Conservation (phyloP, 1,140 invertebrate genomes). For the Zaprionus gabonicus region DNA sequence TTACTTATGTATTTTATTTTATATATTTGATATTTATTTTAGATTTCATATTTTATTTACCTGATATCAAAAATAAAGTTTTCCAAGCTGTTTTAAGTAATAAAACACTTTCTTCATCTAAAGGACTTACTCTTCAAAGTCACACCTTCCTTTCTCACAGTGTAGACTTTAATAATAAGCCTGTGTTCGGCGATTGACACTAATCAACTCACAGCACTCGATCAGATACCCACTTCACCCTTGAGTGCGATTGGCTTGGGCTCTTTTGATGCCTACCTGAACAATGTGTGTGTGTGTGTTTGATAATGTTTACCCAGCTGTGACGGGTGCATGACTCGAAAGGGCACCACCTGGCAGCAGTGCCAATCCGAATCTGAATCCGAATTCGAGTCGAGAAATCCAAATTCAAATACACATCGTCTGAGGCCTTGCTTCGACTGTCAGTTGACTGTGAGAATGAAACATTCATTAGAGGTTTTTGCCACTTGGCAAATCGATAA, state of each 20-base stretch:
- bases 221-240: conserved; percentile 1
- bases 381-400: conserved; percentile 2
- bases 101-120: neutral
- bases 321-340: conserved; percentile 34
- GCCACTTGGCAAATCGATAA: conserved; percentile 41
- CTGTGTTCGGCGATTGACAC: neutral
- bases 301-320: conserved; percentile 26
- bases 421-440: conserved; percentile 4
- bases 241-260: conserved; percentile 14
- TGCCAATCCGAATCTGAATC: neutral
- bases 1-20: too few relatives aligned
- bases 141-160: neutral
- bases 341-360: neutral
- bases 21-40: too few relatives aligned
- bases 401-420: conserved; percentile 24
- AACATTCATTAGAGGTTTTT: conserved; percentile 50
- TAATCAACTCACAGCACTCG: neutral
- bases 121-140: neutral
- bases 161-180: neutral
- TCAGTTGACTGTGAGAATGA: conserved; percentile 35
- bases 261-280: conserved; percentile 9
- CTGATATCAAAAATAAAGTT: too few relatives aligned
- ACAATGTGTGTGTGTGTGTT: conserved; percentile 4
- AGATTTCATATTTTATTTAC: too few relatives aligned
- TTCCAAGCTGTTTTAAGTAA: too few relatives aligned